Percentiles rank a stretch among this genome's conserved stretches.
Evolutionary conservation across 2,797 vertebrate species (phyloP).

Genomic region (Brotula barbata): DNA sequence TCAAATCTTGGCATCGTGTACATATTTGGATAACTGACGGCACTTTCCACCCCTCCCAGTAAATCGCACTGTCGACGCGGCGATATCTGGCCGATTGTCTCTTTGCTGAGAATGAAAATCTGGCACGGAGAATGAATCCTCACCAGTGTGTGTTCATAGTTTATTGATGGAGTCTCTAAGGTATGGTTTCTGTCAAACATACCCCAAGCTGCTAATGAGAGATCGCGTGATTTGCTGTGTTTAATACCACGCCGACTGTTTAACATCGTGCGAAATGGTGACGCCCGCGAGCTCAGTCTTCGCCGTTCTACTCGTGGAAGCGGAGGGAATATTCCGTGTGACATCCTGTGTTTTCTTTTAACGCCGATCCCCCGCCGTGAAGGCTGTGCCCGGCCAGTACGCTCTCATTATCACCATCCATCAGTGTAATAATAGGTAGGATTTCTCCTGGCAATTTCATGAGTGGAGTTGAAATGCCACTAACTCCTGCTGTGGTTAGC

Average conservation of each 20-base stretch:
- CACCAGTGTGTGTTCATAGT: conserved; percentile 10
- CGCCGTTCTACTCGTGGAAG: conserved; percentile 5
- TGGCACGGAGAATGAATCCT: conserved; percentile 16
- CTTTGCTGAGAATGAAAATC: neutral
- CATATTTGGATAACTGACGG: neutral
- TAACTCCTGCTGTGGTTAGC: conserved; percentile 31
- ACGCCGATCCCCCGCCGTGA: neutral
- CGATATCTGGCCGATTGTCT: neutral
- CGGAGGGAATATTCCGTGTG: conserved; percentile 7
- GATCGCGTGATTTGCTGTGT: conserved; percentile 31
- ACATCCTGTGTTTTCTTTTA: conserved; percentile 4
- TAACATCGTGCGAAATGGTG: conserved; percentile 13
- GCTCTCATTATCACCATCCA: conserved; percentile 38
- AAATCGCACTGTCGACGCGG: neutral
- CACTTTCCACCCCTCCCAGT: neutral
- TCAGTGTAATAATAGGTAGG: conserved; percentile 35
- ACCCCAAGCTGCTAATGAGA: conserved; percentile 1
- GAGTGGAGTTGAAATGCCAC: conserved; percentile 26
- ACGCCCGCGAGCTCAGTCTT: conserved; percentile 2
- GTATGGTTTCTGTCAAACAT: conserved; percentile 24
- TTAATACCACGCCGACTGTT: conserved; percentile 12
- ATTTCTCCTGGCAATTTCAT: conserved; percentile 31
- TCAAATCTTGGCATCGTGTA: neutral
- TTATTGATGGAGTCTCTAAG: conserved; percentile 11
- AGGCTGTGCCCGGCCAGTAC: conserved; percentile 9